Base-by-base conservation (phyloP, 2,888 invertebrate genomes). In the Melitaea athalia region DNA sequence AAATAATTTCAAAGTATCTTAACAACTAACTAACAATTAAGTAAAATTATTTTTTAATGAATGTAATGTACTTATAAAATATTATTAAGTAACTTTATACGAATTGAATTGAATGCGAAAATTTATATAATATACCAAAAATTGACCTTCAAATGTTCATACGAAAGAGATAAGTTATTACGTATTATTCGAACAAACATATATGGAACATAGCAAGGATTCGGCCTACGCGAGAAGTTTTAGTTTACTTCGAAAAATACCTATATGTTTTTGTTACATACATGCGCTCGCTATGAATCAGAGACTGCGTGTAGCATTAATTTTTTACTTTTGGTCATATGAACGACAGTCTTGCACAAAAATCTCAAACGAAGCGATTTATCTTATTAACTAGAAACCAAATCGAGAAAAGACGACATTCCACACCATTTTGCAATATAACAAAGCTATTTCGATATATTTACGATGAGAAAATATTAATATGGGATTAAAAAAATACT, bases 121-220 rank as follows among this genome's bases (percentile, higher is more conserved):
- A 57, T 8, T 15, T 38, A n/a, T 31, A 63, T 63, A 33, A 3
- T 33, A 67, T 55, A 53, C 63, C 53, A 66, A 42, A 63, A 57
- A 70, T 33, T 33, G 45, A 63, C 67, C 70, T 72, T 65, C 64
- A 65, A 63, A 63, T 49, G 47, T 59, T 60, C 68, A 63, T 59
- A 71, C 65, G 55, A 63, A 47, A 65, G 70, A 31, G 59, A 65
- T 57, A 72, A 70, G 38, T 70, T 68, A 68, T 66, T 66, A 64
- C 61, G 52, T 53, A 60, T 68, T 70, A 64, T 70, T 68, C 52
- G 63, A 64, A 47, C 63, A 52, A 72, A 59, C 72, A 15, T 72
- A 70, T 72, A 72, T 70, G 72, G 72, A 50, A 53, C 43, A 57
- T 66, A 52, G 14, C 64, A 64, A 68, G 68, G 68, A 70, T 70